Percentiles rank a stretch among this genome's conserved stretches.
Conservation (phyloP, 2,888 invertebrate genomes). For the Hirudinaria manillensis region DNA sequence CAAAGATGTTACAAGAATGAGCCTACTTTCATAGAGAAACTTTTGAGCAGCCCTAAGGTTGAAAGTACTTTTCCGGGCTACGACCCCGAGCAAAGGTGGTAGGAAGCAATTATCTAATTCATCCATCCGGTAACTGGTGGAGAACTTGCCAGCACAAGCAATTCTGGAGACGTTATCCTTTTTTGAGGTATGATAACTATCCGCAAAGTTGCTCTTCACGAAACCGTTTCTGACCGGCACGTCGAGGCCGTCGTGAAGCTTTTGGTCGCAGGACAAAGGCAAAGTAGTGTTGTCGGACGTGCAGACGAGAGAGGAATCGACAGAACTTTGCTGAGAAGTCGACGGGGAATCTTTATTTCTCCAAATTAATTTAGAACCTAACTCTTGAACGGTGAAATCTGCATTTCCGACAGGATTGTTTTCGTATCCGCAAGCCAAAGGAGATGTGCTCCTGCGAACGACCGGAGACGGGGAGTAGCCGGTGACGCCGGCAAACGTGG, state of each 20-base stretch:
- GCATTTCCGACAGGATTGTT: not conserved
- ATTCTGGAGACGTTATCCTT: too few species aligned
- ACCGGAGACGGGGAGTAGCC: not conserved
- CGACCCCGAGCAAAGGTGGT: not conserved
- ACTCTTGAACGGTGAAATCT: not conserved
- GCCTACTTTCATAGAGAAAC: slow-evolving; percentile 11
- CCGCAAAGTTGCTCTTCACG: slow-evolving; percentile 3
- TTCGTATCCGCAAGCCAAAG: not conserved
- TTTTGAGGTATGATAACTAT: not conserved
- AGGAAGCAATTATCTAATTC: slow-evolving; percentile 9
- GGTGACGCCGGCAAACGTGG: not conserved
- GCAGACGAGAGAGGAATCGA: not conserved
- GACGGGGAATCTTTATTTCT: not conserved
- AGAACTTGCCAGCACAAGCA: not conserved
- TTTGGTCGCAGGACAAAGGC: not conserved
- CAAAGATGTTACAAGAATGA: not conserved
- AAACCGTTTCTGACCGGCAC: not conserved
- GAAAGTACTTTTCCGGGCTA: slow-evolving; percentile 6
- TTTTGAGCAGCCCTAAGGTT: slow-evolving; percentile 15
- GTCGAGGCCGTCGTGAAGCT: not conserved
- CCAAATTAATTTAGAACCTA: not conserved
- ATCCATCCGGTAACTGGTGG: not conserved
- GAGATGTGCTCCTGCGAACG: not conserved
- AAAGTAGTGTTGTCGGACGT: not conserved
- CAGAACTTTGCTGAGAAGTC: too few species aligned